These are phyloP conservation scores for Dinocampus coccinellae DNA, from an alignment of 2,888 invertebrate genomes.

Conservation along the genomic window DNA sequence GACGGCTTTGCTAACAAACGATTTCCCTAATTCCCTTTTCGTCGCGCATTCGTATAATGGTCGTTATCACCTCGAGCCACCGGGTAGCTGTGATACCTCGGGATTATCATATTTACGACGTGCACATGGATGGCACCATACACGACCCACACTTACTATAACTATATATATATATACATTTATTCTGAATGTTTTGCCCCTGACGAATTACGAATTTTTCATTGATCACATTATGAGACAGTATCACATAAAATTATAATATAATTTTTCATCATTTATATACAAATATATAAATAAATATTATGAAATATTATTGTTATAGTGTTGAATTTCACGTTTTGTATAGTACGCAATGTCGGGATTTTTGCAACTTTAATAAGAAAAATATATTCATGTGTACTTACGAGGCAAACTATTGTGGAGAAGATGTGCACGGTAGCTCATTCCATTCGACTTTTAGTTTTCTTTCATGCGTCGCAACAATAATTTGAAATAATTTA, in stretches of 20 bases:
- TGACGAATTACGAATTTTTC: neutral
- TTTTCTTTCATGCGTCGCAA: constrained; percentile 60
- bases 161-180: neutral
- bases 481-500: constrained; percentile 70
- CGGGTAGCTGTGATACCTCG: constrained; percentile 59
- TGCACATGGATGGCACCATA: constrained; percentile 40
- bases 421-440: constrained; percentile 11
- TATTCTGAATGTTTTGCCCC: neutral
- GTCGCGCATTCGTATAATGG: constrained; percentile 64
- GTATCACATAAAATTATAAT: too few relatives aligned
- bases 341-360: neutral
- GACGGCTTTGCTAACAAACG: constrained; percentile 68
- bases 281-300: too few relatives aligned
- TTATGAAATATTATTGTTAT: too few relatives aligned
- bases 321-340: too few relatives aligned
- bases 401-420: neutral
- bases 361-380: neutral
- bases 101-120: constrained; percentile 66
- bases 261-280: too few relatives aligned
- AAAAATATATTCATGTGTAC: neutral
- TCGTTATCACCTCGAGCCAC: constrained; percentile 62
- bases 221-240: too few relatives aligned
- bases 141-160: neutral
- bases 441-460: constrained; percentile 5
- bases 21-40: constrained; percentile 67